Base-by-base conservation (phyloP, 1,140 invertebrate species). In the Pantala flavescens region DNA sequence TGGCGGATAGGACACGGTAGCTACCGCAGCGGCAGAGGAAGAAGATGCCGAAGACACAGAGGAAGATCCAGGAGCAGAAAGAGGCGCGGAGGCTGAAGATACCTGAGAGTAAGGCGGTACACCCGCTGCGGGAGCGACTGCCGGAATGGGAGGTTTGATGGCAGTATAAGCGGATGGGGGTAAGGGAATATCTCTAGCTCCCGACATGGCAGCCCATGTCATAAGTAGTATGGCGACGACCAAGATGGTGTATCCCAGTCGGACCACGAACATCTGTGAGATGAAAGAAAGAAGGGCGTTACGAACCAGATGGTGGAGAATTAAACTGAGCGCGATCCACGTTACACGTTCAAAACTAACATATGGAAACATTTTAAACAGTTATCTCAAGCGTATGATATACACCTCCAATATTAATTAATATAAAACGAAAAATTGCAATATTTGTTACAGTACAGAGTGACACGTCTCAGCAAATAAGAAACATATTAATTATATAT, bases 1-100 rank as follows among this genome's bases (percentile, higher is more conserved):
- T 21, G 92, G 91, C 24, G 91, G 90, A 82, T 92, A 88, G 24
- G 83, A 83, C 21, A 84, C 84, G 28, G 82, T 82, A 77, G 86
- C 86, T 24, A 83, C 83, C 78, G 71, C 71, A 24, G 23, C 71
- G 16, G 49, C 49, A 5, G 49, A 63, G 3, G 49, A 63, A 21
- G 49, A 63, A 12, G 49, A 63, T 21, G 49, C 14, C 16, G 49
- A 63, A 21, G 49, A 63, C 16, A 21, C 14, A 63, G 49, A 63
- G 49, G 49, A 63, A 21, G 49, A 63, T 21, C 49, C 49, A 16
- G 49, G 49, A 63, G 49, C 49, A 21, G 49, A 63, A 12, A 63
- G 49, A 16, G 49, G 49, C 1, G 49, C 49, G 49, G 49, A 19
- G 49, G 49, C 49, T 21, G 49, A 63, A 12, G 49, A 63, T 16